Evolutionary conservation across 1,140 invertebrate species (phyloP).

Genomic region (Procambarus virginalis): DNA sequence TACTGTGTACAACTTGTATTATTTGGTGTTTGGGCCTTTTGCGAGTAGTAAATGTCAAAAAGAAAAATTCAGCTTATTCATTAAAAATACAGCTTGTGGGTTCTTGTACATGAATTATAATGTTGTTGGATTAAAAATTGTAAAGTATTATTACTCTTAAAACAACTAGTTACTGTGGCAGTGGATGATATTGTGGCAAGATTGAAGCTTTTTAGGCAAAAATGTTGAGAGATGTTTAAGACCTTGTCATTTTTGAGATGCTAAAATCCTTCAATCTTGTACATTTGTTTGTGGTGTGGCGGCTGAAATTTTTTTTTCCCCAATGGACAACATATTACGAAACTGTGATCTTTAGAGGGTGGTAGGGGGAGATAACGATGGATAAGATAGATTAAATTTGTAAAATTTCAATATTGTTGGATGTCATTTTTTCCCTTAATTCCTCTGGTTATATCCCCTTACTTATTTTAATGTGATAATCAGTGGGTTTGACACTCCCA

Average conservation of each 20-base stretch:
- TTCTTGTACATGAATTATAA: conserved; percentile 52
- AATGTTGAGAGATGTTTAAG: neutral
- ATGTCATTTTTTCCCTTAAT: neutral
- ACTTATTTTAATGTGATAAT: conserved; percentile 45
- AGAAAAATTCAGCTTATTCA: neutral
- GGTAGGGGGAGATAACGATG: conserved; percentile 24
- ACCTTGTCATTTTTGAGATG: neutral
- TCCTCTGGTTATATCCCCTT: conserved; percentile 27
- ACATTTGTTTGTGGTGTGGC: conserved; percentile 56
- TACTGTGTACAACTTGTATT: conserved; percentile 35
- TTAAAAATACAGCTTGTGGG: conserved; percentile 60
- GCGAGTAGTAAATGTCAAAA: conserved; percentile 29
- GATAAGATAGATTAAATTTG: neutral
- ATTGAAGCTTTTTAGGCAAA: neutral
- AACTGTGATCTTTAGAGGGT: conserved; percentile 54
- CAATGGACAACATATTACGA: conserved; percentile 12
- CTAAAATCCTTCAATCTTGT: neutral
- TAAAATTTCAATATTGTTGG: neutral
- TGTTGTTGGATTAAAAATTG: conserved; percentile 36
- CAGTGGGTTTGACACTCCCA: neutral
- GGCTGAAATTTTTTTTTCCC: conserved; percentile 38
- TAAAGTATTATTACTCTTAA: conserved; percentile 38
- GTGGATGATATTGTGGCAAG: conserved; percentile 53
- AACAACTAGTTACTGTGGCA: conserved; percentile 47
- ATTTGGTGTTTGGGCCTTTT: conserved; percentile 62